A percentile compares a stretch with the other conserved stretches of the same genome.
Evolutionary conservation across 2,113 vertebrate genomes (phyloP).

Genomic region (Perca schrenkii): DNA sequence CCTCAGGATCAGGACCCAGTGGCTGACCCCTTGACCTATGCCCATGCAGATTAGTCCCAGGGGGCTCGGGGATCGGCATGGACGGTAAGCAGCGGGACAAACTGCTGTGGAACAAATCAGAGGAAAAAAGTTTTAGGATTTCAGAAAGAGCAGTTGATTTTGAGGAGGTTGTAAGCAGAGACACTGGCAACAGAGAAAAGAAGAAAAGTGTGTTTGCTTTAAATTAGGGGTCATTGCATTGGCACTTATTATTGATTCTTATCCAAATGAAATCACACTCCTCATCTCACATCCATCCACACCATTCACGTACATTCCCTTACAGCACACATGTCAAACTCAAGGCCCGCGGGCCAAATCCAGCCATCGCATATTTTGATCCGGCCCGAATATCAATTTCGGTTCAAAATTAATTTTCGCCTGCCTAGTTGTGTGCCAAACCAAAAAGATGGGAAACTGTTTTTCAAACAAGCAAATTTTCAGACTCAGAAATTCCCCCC

Average conservation of each 20-base stretch:
- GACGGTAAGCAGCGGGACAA: constrained; percentile 29
- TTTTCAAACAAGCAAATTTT: too few relatives aligned
- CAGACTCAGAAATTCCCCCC: too few relatives aligned
- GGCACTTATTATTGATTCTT: not conserved
- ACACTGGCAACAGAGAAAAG: not conserved
- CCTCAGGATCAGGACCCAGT: constrained; percentile 61
- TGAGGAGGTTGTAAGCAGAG: not conserved
- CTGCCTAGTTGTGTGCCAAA: too few relatives aligned
- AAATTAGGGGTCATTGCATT: not conserved
- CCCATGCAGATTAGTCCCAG: constrained; percentile 74
- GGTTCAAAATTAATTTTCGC: too few relatives aligned
- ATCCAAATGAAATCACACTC: too few relatives aligned
- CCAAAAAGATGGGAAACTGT: too few relatives aligned
- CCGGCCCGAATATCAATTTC: too few relatives aligned
- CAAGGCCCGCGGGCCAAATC: too few relatives aligned
- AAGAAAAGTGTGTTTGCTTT: not conserved
- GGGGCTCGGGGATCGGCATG: constrained; percentile 40
- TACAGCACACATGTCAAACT: too few relatives aligned
- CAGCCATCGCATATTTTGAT: too few relatives aligned
- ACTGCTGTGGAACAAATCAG: not conserved
- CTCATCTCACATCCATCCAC: too few relatives aligned
- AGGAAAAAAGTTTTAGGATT: not conserved
- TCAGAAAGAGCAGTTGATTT: not conserved
- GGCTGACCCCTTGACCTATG: constrained; percentile 71
- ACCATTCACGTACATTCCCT: too few relatives aligned